Evolutionary conservation across 2,113 vertebrate genomes (phyloP).

Genomic region (Gadus macrocephalus): DNA sequence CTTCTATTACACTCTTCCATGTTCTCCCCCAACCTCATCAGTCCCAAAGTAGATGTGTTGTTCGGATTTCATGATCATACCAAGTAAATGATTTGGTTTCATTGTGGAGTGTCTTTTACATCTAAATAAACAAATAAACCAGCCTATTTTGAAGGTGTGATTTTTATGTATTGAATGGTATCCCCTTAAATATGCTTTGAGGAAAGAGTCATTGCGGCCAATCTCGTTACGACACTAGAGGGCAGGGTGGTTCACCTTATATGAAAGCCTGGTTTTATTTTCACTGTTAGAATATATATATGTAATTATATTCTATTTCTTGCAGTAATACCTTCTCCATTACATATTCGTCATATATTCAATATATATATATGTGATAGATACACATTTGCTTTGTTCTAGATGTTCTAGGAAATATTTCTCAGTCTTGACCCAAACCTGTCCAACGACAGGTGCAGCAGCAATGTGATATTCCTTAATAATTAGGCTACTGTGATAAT

Average conservation of each 20-base stretch:
- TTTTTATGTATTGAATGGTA: not conserved
- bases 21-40: constrained; percentile 57
- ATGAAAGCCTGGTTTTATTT: not conserved
- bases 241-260: constrained; percentile 19
- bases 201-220: not conserved
- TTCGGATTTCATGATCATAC: constrained; percentile 95
- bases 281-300: too few relatives aligned
- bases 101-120: constrained; percentile 98
- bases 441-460: too few relatives aligned
- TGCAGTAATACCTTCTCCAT: too few relatives aligned
- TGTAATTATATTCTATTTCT: not conserved
- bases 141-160: constrained; percentile 23
- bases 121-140: constrained; percentile 88
- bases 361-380: too few relatives aligned
- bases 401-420: too few relatives aligned
- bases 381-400: too few relatives aligned
- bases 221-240: constrained; percentile 33
- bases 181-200: not conserved
- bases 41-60: constrained; percentile 83
- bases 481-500: too few relatives aligned
- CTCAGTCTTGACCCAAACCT: too few relatives aligned
- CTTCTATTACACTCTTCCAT: constrained; percentile 18
- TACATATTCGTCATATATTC: too few relatives aligned
- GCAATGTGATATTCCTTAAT: too few relatives aligned
- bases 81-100: constrained; percentile 96